These are phyloP conservation scores for Proteles cristata DNA, from an alignment of 2,113 vertebrate species.

Conservation along the genomic window DNA sequence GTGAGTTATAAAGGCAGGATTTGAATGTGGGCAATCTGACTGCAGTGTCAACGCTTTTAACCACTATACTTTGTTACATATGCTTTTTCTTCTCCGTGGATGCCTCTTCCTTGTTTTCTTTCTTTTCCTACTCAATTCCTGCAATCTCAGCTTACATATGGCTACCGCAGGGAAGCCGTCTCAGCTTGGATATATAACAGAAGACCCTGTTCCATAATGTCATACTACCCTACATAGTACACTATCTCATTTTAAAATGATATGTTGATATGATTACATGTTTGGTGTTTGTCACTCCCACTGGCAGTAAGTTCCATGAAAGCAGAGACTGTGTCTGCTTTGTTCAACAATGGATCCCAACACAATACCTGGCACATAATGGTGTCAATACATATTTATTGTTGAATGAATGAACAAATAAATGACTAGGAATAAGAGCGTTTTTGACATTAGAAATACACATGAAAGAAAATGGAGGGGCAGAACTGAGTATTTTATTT, in stretches of 20 bases:
- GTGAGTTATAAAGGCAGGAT: background rate
- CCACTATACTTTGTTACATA: background rate
- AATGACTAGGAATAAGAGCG: constrained; percentile 9
- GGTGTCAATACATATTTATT: constrained; percentile 35
- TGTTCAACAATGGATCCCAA: background rate
- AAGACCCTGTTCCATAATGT: background rate
- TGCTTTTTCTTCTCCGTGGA: background rate
- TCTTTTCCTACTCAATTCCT: background rate
- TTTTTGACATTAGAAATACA: constrained; percentile 39
- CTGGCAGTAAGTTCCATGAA: background rate
- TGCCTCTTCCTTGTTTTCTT: constrained; percentile 30
- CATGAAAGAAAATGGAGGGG: constrained; percentile 3
- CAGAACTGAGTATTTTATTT: background rate
- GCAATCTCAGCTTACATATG: background rate
- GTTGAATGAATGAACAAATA: constrained; percentile 34
- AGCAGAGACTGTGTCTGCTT: background rate
- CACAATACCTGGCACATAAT: background rate
- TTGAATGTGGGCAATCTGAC: background rate
- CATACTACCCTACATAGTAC: background rate
- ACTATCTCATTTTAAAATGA: background rate
- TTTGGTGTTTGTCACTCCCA: constrained; percentile 11
- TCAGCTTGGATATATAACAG: background rate
- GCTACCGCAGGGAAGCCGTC: constrained; percentile 6
- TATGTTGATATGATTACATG: background rate
- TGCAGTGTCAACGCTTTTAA: background rate